Percentiles rank a stretch among this genome's conserved stretches.
Evolutionary conservation across 2,888 invertebrate species (phyloP).

Genomic region (Eudasyphora cyanicolor): DNA sequence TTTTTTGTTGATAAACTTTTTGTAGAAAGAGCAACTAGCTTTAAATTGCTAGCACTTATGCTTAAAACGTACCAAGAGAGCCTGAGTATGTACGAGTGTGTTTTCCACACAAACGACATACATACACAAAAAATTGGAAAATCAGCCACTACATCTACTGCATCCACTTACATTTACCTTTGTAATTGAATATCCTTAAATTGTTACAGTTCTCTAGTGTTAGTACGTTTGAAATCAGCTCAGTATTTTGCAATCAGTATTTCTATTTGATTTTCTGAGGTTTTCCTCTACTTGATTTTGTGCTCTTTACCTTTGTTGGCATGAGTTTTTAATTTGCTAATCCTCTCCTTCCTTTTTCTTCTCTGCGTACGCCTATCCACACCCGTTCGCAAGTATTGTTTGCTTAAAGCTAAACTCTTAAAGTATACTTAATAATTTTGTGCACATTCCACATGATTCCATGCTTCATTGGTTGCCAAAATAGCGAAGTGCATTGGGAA

Average conservation of each 20-base stretch:
- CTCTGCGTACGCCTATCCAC: background rate
- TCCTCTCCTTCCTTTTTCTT: background rate
- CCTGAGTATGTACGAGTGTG: background rate
- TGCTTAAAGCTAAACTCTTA: background rate
- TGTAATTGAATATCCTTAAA: constrained; percentile 34
- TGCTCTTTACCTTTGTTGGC: background rate
- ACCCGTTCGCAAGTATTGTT: background rate
- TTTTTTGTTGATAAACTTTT: no score
- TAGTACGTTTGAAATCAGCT: no score
- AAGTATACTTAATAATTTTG: constrained; percentile 10
- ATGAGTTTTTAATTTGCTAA: constrained; percentile 22
- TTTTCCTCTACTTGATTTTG: background rate
- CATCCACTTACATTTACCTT: background rate
- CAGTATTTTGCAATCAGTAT: constrained; percentile 15
- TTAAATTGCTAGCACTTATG: constrained; percentile 19
- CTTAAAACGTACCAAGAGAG: constrained; percentile 3
- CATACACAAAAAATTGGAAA: no score
- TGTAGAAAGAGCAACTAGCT: background rate
- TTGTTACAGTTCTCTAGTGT: background rate
- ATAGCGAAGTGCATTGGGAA: background rate
- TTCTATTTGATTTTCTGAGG: constrained; percentile 8
- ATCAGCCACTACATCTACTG: background rate
- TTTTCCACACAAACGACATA: no score
- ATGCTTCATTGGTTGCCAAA: background rate
- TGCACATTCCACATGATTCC: background rate